Evolutionary conservation across 2,113 vertebrate genomes (phyloP), one percentile per base, ranked within the genome.

Genomic region (Zingel zingel): DNA sequence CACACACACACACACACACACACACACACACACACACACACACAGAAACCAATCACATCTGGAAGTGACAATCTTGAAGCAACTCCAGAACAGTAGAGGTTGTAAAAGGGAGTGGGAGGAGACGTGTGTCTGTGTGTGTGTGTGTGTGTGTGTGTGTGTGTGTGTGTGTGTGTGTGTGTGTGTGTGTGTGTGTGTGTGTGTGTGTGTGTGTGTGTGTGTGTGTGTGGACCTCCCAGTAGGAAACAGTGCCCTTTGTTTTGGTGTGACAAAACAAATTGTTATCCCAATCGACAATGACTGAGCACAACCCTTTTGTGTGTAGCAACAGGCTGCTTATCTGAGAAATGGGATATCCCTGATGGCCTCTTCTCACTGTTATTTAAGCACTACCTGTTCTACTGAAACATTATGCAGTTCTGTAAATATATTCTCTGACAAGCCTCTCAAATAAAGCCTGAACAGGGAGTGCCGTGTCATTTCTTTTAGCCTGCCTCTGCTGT

Each of bases 241-340:
- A 30, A 81, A 92, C 88, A 89, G 79, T 48, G 69, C 16, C 27
- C 78, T 89, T 89, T 91, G 86, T 89, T 57, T 39, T 74, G 21
- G 21, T 0, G 59, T 65, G 23, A 75, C 80, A 82, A 80, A 81
- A 87, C 79, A 51, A 75, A 72, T 54, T 77, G 81, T 83, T 30
- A 27, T 82, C 59, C 70, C 23, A 9, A 66, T 48, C 1, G 3
- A 85, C 80, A 74, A 72, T 80, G 85, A 80, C 83, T 7, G 62
- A 74, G 80, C 85, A 79, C 30, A 85, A 45, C 23, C 33, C 4
- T 33, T 8, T 39, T 71, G 77, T 76, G 59, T 57, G 4, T 33
- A 62, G 50, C 47, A 72, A 57, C 83, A 27, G 56, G 69, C 25
- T 64, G 65, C 23, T 74, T 65, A 2, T 70, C 48, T 74, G 25